Base-by-base conservation (phyloP, 64 coral and sea anemone genomes). In the Porites australiensis region DNA sequence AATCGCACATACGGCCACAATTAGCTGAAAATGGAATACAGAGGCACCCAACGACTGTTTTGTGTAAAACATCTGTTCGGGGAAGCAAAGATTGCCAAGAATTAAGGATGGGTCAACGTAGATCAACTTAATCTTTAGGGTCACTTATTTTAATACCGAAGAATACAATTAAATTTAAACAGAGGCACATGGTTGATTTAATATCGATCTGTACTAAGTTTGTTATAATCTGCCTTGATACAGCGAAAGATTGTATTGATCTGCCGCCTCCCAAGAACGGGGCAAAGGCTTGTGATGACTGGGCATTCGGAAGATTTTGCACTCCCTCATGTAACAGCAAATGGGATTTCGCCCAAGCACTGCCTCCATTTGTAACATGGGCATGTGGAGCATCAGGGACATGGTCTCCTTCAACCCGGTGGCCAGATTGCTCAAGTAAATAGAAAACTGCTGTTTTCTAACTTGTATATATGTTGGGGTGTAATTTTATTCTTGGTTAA, bases 341-440 rank as follows among this genome's bases (percentile, higher is more conserved):
- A 19, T 77, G 15, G 44, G 87, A 88, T 46, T 88, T 88, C 50
- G 15, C 52, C 1, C 9, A n/a, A 13, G 4, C 6, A 18, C 27
- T 88, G 6, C 4, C 54, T 7, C 2, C 54, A 57, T 62, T n/a
- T 12, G 11, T 15, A 64, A 22, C 3, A 37, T 88, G 87, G 87
- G 55, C 12, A 6, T 88, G 87, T 60, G 87, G 72, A 64, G 65
- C 47, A 10, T 47, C 16, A 0, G 87, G 87, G 2, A 77, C 44
- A 4, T 88, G 87, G 87, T n/a, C 50, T 9, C 87, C 87, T 13
- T 20, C 2, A 11, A 50, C 37, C 15, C 72, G 72, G 3, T 47
- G 58, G 8, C 72, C 87, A 44, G 87, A 88, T 54, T 88, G 87
- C 37, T 49, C 87, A 14, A 65, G 87, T 89, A 51, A 89, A 54